Evolutionary conservation across 2,113 vertebrate genomes (phyloP).

Genomic region (Varanus salvator): DNA sequence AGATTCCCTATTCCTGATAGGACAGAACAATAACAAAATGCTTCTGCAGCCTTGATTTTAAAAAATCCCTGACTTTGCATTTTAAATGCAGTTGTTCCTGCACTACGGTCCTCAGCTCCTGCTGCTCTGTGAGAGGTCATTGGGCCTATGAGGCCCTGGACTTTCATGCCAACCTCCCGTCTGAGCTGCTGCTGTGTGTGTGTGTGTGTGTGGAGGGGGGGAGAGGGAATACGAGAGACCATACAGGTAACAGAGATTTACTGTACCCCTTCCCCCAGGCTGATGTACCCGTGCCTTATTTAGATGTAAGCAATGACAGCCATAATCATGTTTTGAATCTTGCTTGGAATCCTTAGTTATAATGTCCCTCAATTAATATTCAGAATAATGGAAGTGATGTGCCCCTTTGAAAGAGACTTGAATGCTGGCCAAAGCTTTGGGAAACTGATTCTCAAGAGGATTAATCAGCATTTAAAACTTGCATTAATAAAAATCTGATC

Average conservation of each 20-base stretch:
- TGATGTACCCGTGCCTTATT: conserved; percentile 80
- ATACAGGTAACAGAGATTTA: conserved; percentile 58
- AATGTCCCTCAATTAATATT: conserved; percentile 86
- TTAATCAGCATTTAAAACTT: conserved; percentile 89
- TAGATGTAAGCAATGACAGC: conserved; percentile 78
- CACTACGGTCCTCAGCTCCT: too few species aligned
- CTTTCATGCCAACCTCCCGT: too few species aligned
- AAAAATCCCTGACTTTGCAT: too few species aligned
- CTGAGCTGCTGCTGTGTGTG: too few species aligned
- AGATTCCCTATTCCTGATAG: too few species aligned
- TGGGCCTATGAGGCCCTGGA: too few species aligned
- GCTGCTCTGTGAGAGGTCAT: too few species aligned
- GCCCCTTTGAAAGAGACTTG: conserved; percentile 81
- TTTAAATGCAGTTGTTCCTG: too few species aligned
- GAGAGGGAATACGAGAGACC: conserved; percentile 32
- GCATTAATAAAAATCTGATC: conserved; percentile 87
- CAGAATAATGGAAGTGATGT: conserved; percentile 83
- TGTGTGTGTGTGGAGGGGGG: too few species aligned
- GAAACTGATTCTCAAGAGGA: conserved; percentile 84
- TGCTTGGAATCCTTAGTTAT: conserved; percentile 82
- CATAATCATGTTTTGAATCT: conserved; percentile 83
- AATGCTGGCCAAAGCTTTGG: conserved; percentile 83
- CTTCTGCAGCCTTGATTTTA: too few species aligned
- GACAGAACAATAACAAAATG: too few species aligned
- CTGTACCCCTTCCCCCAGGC: conserved; percentile 41